A percentile compares a stretch with the other conserved stretches of the same genome.
Evolutionary conservation across 1,140 invertebrate genomes (phyloP).

Genomic region (Bombus terrestris): DNA sequence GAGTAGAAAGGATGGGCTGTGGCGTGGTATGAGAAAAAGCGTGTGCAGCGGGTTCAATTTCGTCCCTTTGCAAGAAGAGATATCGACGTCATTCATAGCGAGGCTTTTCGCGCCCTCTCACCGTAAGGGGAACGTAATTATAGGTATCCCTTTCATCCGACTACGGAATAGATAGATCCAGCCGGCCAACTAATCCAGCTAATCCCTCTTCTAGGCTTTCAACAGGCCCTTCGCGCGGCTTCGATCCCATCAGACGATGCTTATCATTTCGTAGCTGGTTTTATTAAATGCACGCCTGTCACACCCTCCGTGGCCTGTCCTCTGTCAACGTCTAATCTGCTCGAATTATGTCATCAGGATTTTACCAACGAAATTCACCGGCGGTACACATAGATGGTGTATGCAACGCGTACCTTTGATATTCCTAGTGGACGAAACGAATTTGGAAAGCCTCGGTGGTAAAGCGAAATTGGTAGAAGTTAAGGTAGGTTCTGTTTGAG

Average conservation of each 20-base stretch:
- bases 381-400: not conserved
- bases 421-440: not conserved
- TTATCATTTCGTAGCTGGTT: constrained; percentile 58
- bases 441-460: not conserved
- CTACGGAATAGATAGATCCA: constrained; percentile 58
- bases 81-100: constrained; percentile 68
- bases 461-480: not conserved
- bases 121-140: constrained; percentile 72
- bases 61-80: constrained; percentile 66
- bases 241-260: constrained; percentile 54
- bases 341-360: not conserved
- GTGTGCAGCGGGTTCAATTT: constrained; percentile 63
- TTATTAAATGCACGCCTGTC: constrained; percentile 54
- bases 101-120: constrained; percentile 65
- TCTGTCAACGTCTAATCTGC: not conserved
- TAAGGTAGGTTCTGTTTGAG: not conserved
- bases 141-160: constrained; percentile 69
- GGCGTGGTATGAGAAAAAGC: constrained; percentile 19
- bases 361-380: not conserved
- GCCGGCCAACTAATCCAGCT: constrained; percentile 67
- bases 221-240: constrained; percentile 45
- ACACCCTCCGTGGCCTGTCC: not conserved
- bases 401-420: not conserved
- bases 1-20: not conserved
- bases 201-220: constrained; percentile 63